Conservation (phyloP, 1,140 invertebrate species). For the Euglossa dilemma region DNA sequence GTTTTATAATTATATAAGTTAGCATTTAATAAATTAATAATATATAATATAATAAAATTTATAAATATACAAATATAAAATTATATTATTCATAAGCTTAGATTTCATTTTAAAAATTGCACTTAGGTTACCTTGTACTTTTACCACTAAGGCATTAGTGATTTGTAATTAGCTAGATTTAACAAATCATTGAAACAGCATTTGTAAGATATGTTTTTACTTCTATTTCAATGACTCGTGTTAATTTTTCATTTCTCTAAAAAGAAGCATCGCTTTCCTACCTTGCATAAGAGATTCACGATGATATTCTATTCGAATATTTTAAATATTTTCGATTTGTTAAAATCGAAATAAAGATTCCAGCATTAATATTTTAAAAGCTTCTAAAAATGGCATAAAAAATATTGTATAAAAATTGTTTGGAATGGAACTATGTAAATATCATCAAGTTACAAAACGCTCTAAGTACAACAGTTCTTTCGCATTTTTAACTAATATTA, state of each 20-base stretch:
- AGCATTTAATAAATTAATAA: slow-evolving; percentile 43
- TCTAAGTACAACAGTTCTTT: slow-evolving; percentile 6
- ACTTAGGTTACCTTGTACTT: slow-evolving; percentile 35
- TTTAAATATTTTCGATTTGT: neutral
- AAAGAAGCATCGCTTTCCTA: neutral
- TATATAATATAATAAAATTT: slow-evolving; percentile 40
- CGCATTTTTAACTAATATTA: slow-evolving; percentile 6
- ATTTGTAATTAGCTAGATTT: slow-evolving; percentile 15
- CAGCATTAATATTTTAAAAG: neutral
- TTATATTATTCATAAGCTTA: slow-evolving; percentile 28
- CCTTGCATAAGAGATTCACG: neutral
- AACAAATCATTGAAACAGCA: neutral
- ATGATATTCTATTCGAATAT: neutral
- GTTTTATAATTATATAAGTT: slow-evolving; percentile 22
- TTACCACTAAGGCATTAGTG: slow-evolving; percentile 24
- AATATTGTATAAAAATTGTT: slow-evolving; percentile 20
- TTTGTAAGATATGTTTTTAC: slow-evolving; percentile 1
- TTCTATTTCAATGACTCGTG: neutral
- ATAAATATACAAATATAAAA: slow-evolving; percentile 50
- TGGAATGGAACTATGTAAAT: neutral
- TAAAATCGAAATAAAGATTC: neutral
- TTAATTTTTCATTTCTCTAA: neutral
- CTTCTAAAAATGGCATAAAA: slow-evolving; percentile 8
- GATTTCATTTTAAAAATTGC: slow-evolving; percentile 17
- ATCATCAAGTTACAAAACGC: slow-evolving; percentile 1